These are phyloP conservation scores for Ophthalmolycus amberensis DNA, from an alignment of 2,113 vertebrate species.

Conservation along the genomic window DNA sequence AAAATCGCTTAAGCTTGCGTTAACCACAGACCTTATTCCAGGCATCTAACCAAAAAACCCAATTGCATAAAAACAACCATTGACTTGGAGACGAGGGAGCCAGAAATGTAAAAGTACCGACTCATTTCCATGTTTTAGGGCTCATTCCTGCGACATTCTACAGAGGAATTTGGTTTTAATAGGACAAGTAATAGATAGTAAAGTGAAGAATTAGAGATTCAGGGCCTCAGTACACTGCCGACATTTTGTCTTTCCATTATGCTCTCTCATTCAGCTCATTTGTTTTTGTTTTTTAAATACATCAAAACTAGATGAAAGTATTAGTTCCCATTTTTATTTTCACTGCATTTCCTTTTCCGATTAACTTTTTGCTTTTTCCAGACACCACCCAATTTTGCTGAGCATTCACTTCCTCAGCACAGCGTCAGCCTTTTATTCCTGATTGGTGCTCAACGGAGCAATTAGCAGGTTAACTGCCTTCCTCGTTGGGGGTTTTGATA, in stretches of 20 bases:
- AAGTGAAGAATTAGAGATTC: not conserved
- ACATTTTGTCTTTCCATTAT: not conserved
- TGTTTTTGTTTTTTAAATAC: not conserved
- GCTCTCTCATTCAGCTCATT: not conserved
- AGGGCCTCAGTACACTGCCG: not conserved
- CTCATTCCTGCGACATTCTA: too few relatives aligned
- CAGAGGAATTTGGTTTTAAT: slow-evolving; percentile 1
- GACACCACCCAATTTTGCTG: not conserved
- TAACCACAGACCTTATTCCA: too few relatives aligned
- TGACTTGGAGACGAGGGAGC: too few relatives aligned
- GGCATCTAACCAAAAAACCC: too few relatives aligned
- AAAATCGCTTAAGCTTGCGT: too few relatives aligned
- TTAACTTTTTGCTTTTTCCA: not conserved
- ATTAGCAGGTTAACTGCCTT: not conserved
- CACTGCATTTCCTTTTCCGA: not conserved
- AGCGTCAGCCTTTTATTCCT: not conserved
- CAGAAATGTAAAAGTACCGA: too few relatives aligned
- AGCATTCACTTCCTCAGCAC: not conserved
- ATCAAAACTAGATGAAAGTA: not conserved
- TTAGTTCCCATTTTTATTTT: not conserved
- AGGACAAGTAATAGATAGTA: slow-evolving; percentile 7
- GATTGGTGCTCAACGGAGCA: not conserved
- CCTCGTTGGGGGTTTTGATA: not conserved
- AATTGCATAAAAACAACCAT: too few relatives aligned
- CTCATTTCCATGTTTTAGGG: too few relatives aligned